These are phyloP conservation scores for Porphyrio hochstetteri DNA, from an alignment of 2,113 vertebrate species.

Conservation along the genomic window DNA sequence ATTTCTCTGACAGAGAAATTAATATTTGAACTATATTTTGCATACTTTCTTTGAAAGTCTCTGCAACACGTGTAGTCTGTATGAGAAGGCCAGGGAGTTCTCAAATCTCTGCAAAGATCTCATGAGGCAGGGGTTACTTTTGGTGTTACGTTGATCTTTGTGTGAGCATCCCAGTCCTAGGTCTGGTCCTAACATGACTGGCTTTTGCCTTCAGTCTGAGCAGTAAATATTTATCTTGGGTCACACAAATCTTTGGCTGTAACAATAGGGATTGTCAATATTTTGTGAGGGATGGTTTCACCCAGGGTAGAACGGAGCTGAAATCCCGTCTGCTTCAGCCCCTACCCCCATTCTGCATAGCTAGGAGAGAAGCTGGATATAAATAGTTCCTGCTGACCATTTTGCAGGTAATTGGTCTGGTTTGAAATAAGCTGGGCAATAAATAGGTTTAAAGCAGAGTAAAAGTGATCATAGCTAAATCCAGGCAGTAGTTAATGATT, in stretches of 20 bases:
- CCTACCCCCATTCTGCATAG: background rate
- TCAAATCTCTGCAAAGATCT: background rate
- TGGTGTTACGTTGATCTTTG: accelerated
- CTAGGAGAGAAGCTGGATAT: background rate
- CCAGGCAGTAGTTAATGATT: slow-evolving; percentile 55
- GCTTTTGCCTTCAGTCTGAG: background rate
- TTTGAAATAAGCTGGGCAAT: background rate
- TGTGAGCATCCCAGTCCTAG: background rate
- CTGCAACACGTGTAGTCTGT: background rate
- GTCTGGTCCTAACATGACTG: background rate
- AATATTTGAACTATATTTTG: background rate
- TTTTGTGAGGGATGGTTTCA: background rate
- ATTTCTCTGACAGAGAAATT: background rate
- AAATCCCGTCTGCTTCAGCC: background rate
- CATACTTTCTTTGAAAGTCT: background rate
- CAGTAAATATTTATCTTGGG: background rate
- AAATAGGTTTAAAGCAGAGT: background rate
- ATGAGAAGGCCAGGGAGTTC: background rate
- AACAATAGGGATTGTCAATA: background rate
- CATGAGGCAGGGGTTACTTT: background rate
- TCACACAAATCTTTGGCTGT: background rate
- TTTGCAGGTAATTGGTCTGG: background rate
- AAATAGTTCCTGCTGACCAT: background rate
- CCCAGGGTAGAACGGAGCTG: background rate
- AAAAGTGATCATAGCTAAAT: background rate